Evolutionary conservation across 2,113 vertebrate species (phyloP).

Genomic region (Pachypanchax playfairii): DNA sequence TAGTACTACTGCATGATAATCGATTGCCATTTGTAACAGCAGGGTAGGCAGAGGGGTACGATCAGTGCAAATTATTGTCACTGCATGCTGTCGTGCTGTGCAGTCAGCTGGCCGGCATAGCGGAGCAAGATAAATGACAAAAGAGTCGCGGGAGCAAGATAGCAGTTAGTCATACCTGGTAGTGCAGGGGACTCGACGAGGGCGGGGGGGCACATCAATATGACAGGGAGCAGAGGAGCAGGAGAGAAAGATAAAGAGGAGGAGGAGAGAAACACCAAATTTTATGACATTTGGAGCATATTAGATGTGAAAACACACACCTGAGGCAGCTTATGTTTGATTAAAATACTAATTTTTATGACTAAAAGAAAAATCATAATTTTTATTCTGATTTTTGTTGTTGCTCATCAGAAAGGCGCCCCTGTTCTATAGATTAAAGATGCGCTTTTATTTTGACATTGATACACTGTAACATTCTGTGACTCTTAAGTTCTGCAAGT

Average conservation of each 20-base stretch:
- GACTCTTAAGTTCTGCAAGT: background rate
- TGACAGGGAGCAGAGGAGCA: slow-evolving; percentile 15
- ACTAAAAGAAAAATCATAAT: too few species aligned
- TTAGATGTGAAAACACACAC: background rate
- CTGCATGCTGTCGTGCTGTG: slow-evolving; percentile 80
- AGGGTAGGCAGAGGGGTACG: slow-evolving; percentile 88
- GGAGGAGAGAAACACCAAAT: slow-evolving; percentile 31
- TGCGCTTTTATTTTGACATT: background rate
- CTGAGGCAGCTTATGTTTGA: background rate
- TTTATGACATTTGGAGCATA: slow-evolving; percentile 38
- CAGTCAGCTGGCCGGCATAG: slow-evolving; percentile 83
- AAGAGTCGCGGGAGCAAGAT: slow-evolving; percentile 76
- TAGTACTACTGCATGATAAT: slow-evolving; percentile 92
- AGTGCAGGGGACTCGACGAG: slow-evolving; percentile 50
- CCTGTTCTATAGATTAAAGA: background rate
- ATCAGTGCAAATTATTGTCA: slow-evolving; percentile 97
- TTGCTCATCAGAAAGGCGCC: too few species aligned
- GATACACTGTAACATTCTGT: background rate
- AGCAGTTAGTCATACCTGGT: slow-evolving; percentile 84
- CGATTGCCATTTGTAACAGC: slow-evolving; percentile 96
- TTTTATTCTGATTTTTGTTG: too few species aligned
- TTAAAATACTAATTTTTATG: too few species aligned
- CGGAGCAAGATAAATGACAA: slow-evolving; percentile 83
- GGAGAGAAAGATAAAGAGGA: background rate
- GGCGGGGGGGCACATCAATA: slow-evolving; percentile 56